Evolutionary conservation across 2,888 invertebrate species (phyloP).

Genomic region (Capitulum mitella): DNA sequence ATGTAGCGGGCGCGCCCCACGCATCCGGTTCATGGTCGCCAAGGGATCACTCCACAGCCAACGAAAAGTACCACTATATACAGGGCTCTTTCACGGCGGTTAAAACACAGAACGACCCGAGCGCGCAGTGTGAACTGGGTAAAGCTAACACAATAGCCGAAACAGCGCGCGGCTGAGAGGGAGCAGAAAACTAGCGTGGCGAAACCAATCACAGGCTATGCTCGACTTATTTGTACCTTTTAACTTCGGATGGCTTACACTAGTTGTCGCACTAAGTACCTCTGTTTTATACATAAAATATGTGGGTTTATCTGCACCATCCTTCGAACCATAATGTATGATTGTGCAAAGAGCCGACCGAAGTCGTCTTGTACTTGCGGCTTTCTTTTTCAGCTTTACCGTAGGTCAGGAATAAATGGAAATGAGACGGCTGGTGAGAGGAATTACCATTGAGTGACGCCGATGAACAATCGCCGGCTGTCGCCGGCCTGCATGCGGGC

Average conservation of each 20-base stretch:
- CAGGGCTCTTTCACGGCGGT: constrained; percentile 20
- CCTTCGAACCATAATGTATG: constrained; percentile 25
- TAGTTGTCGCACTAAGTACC: constrained; percentile 22
- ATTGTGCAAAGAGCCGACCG: constrained; percentile 23
- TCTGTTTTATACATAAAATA: constrained; percentile 25
- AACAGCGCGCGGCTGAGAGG: background rate
- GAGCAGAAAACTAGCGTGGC: constrained; percentile 11
- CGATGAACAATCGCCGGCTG: background rate
- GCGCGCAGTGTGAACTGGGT: background rate
- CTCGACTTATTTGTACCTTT: constrained; percentile 22
- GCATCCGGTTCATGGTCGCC: background rate
- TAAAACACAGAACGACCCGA: constrained; percentile 18
- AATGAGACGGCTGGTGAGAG: constrained; percentile 15
- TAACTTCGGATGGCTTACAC: constrained; percentile 21
- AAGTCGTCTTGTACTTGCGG: constrained; percentile 24
- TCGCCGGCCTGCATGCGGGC: background rate
- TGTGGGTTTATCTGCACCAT: constrained; percentile 21
- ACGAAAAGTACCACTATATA: constrained; percentile 15
- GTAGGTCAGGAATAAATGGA: constrained; percentile 4
- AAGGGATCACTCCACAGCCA: constrained; percentile 4
- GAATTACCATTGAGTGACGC: constrained; percentile 8
- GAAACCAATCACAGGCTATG: constrained; percentile 23
- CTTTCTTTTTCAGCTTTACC: constrained; percentile 16
- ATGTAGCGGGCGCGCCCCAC: background rate
- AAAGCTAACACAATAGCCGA: constrained; percentile 14